phyloP scores from a whole-genome alignment of 2,888 invertebrate genomes.

The Hymenopus coronatus region DNA sequence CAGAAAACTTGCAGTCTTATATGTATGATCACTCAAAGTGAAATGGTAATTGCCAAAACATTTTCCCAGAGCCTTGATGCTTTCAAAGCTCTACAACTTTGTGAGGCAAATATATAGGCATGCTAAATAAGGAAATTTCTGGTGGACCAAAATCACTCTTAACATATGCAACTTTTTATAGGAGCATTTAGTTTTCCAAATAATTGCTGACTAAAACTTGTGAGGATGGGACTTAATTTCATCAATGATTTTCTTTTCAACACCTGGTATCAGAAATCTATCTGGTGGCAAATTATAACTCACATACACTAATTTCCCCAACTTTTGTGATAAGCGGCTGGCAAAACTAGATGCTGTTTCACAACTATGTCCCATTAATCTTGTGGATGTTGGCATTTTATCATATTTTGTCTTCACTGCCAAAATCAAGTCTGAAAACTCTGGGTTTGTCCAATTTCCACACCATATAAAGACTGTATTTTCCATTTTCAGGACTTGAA shows the following conservation, averaged over 20 bases:
- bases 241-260: constrained; percentile 48
- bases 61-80: no score
- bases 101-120: no score
- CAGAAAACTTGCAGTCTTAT: no score
- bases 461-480: constrained; percentile 49
- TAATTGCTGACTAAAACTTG: constrained; percentile 39
- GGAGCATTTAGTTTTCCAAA: background rate
- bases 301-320: constrained; percentile 50
- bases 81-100: no score
- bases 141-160: no score
- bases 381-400: constrained; percentile 43
- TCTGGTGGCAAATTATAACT: constrained; percentile 50
- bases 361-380: constrained; percentile 45
- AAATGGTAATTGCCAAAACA: no score
- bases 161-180: no score
- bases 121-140: no score
- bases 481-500: constrained; percentile 49
- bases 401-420: constrained; percentile 43
- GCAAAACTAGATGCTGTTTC: constrained; percentile 46
- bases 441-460: constrained; percentile 44
- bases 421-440: constrained; percentile 46
- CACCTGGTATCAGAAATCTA: constrained; percentile 36
- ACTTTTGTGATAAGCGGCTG: constrained; percentile 45
- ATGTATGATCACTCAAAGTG: no score
- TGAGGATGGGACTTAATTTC: constrained; percentile 47